These are phyloP conservation scores for Dryadula phaetusa DNA, from an alignment of 2,888 invertebrate genomes.

Conservation along the genomic window DNA sequence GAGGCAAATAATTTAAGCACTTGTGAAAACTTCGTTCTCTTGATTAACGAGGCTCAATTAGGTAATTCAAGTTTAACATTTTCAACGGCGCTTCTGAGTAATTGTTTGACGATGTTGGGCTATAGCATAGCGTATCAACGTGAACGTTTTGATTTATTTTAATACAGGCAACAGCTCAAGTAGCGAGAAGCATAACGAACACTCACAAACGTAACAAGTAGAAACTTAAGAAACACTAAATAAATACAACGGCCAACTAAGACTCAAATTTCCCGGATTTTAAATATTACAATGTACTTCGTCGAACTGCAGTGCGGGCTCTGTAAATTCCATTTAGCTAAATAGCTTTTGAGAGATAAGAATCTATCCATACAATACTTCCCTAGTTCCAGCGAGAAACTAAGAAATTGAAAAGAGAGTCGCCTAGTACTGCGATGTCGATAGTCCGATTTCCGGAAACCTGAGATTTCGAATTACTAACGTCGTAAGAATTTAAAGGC, in stretches of 20 bases:
- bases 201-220: slow-evolving; percentile 22
- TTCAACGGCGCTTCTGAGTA: slow-evolving; percentile 68
- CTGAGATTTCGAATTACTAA: slow-evolving; percentile 77
- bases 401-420: slow-evolving; percentile 84
- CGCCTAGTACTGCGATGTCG: slow-evolving; percentile 76
- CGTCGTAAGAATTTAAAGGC: slow-evolving; percentile 75
- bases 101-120: slow-evolving; percentile 61
- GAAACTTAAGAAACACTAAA: slow-evolving; percentile 64
- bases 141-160: slow-evolving; percentile 13
- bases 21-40: slow-evolving; percentile 79
- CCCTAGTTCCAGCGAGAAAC: slow-evolving; percentile 76
- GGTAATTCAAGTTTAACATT: slow-evolving; percentile 74
- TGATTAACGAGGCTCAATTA: slow-evolving; percentile 81
- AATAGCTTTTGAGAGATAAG: slow-evolving; percentile 84
- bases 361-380: slow-evolving; percentile 83
- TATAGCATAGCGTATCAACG: background rate
- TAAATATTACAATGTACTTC: slow-evolving; percentile 83
- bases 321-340: slow-evolving; percentile 84
- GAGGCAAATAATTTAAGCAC: slow-evolving; percentile 80
- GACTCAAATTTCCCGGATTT: slow-evolving; percentile 80
- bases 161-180: background rate
- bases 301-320: slow-evolving; percentile 84
- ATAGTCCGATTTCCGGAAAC: slow-evolving; percentile 79
- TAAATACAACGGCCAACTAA: slow-evolving; percentile 75
- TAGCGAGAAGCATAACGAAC: background rate